Conservation (phyloP, 2,797 vertebrate genomes). For the Coregonus sp. region DNA sequence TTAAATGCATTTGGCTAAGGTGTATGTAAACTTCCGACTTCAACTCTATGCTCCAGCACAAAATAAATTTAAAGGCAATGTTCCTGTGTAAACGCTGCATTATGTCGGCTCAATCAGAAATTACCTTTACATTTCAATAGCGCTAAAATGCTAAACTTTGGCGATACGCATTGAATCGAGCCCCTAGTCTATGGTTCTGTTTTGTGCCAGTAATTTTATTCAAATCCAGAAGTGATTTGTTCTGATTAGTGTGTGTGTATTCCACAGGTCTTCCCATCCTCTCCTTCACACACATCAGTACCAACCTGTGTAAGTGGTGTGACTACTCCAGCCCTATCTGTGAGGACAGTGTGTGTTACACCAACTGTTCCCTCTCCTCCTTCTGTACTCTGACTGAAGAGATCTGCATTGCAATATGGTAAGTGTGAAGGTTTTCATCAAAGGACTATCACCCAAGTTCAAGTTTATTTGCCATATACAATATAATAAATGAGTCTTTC, state of each 20-base stretch:
- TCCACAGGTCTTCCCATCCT: constrained; percentile 60
- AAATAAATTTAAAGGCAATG: too few relatives aligned
- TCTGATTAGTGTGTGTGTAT: constrained; percentile 11
- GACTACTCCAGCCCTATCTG: constrained; percentile 79
- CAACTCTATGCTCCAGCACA: too few relatives aligned
- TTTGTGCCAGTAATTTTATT: not conserved
- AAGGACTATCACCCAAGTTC: not conserved
- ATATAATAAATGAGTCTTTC: not conserved
- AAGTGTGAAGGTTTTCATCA: constrained; percentile 36
- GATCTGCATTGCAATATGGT: constrained; percentile 89
- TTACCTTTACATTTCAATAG: too few relatives aligned
- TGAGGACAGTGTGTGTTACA: constrained; percentile 79
- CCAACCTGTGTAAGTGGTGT: constrained; percentile 88
- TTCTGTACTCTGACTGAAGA: constrained; percentile 80
- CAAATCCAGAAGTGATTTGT: not conserved
- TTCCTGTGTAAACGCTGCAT: too few relatives aligned
- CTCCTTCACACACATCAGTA: constrained; percentile 76
- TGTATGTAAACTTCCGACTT: too few relatives aligned
- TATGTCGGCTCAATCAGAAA: too few relatives aligned
- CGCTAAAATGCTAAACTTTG: too few relatives aligned
- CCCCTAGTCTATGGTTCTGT: not conserved
- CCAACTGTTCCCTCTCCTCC: constrained; percentile 85
- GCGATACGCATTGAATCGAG: too few relatives aligned
- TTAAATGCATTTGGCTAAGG: too few relatives aligned
- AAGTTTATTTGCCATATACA: not conserved